Base-by-base conservation (phyloP, 2,113 vertebrate species). In the Pituophis catenifer region DNA sequence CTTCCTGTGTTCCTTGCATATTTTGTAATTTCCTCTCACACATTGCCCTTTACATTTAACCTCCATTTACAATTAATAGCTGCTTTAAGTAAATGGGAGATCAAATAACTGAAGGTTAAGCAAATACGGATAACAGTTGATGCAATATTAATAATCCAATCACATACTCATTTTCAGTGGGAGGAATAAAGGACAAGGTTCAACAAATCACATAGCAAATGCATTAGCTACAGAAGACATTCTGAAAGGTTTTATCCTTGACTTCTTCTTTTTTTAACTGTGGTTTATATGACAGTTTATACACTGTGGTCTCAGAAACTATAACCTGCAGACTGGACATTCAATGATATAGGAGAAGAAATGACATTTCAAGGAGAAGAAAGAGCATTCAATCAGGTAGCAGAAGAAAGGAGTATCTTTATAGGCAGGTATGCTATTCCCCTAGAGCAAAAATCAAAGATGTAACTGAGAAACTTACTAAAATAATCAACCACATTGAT, bases 121-220 rank as follows among this genome's bases (percentile, higher is more conserved):
- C 24, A 91, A 97, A 97, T 96, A 93, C 92, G 93, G 95, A 57
- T 94, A 92, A 81, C 95, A 91, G 94, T 94, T 97, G 96, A 96
- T 96, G 96, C 95, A 97, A 96, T 94, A 96, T 97, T 97, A 97
- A 97, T 96, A 97, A 97, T 88, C 96, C 95, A 97, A 96, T 97
- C 96, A 96, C 95, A 94, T 48, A 94, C 94, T 94, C 93, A 94
- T 95, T 91, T 21, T n/a, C 92, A 93, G 92, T 95, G 96, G 96
- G 97, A 96, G 97, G 96, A 96, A 90, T 95, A 96, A 94, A 96
- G 96, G 12, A 96, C 96, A 97, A 97, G 94, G 97, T 96, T 95
- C 94, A 94, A 19, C 88, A 95, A 94, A 95, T 92, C 93, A 92
- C 96, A 97, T 86, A 94, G 75, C 38, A 57, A 90, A 93, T 90